Conservation (phyloP, 1,140 invertebrate genomes). For the Schmidtea mediterranea region DNA sequence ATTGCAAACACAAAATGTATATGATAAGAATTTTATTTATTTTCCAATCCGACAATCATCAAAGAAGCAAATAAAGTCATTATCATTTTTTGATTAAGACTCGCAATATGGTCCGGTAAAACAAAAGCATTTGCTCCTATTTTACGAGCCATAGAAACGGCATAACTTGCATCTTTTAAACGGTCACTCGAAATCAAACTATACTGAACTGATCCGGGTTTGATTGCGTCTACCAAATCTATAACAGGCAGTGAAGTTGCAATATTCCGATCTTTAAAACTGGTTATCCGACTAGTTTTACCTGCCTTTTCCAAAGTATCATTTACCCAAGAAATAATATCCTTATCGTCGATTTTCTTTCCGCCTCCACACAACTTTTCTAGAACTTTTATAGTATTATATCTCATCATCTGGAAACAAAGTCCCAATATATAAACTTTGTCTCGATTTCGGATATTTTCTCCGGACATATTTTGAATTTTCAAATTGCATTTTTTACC, state of each 20-base stretch:
- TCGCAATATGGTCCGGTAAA: slow-evolving; percentile 89
- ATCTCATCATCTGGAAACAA: slow-evolving; percentile 95
- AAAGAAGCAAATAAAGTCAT: slow-evolving; percentile 97
- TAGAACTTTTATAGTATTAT: slow-evolving; percentile 74
- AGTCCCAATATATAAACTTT: slow-evolving; percentile 3
- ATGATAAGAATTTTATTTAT: neutral
- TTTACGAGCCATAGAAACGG: slow-evolving; percentile 83
- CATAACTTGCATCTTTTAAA: slow-evolving; percentile 44
- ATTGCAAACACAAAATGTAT: too few species aligned
- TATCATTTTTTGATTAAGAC: slow-evolving; percentile 91
- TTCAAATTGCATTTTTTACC: neutral
- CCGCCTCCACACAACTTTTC: slow-evolving; percentile 50
- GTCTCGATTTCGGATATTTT: slow-evolving; percentile 5
- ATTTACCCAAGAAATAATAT: neutral
- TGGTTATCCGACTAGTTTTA: neutral
- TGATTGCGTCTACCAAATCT: neutral
- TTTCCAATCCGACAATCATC: slow-evolving; percentile 53
- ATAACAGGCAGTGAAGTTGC: neutral
- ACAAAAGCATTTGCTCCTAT: slow-evolving; percentile 91
- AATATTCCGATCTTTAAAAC: neutral
- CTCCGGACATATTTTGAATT: slow-evolving; percentile 1
- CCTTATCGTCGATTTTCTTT: neutral
- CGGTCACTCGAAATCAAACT: too few species aligned
- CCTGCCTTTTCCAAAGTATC: neutral
- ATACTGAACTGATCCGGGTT: neutral